These are phyloP conservation scores for Alcis repandata DNA, from an alignment of 2,888 invertebrate genomes.

Conservation along the genomic window DNA sequence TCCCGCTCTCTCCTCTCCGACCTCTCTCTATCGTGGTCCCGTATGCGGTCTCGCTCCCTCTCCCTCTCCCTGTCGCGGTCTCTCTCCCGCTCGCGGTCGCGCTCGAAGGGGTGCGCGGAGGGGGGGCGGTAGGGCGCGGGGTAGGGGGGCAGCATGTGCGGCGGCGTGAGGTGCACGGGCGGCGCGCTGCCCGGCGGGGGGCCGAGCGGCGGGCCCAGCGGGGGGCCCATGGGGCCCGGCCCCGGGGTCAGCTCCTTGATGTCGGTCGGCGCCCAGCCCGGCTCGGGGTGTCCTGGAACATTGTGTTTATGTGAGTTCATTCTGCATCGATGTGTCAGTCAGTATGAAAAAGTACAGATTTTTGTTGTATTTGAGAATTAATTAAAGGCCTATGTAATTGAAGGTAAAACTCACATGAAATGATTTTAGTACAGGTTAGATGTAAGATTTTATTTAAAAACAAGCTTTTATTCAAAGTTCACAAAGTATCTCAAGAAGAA, in stretches of 20 bases:
- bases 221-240: conserved; percentile 83
- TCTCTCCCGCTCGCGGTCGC: conserved; percentile 76
- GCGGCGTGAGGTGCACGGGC: conserved; percentile 62
- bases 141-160: conserved; percentile 65
- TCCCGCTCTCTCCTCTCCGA: conserved; percentile 61
- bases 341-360: too few relatives aligned
- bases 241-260: conserved; percentile 91
- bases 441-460: too few relatives aligned
- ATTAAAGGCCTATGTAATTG: too few relatives aligned
- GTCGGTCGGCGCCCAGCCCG: conserved; percentile 88
- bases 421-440: too few relatives aligned
- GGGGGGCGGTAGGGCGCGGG: conserved; percentile 66
- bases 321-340: too few relatives aligned
- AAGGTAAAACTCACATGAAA: too few relatives aligned
- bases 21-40: conserved; percentile 62
- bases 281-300: conserved; percentile 72
- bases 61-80: conserved; percentile 53
- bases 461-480: too few relatives aligned
- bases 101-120: conserved; percentile 62
- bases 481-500: too few relatives aligned
- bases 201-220: conserved; percentile 67
- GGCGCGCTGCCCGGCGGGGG: conserved; percentile 58
- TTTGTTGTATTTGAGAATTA: too few relatives aligned
- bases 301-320: neutral
- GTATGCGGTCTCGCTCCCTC: conserved; percentile 60